These are phyloP conservation scores for Cliona cf. orientalis DNA, from an alignment of 37 sponge, comb jelly and placozoan species.

Conservation along the genomic window DNA sequence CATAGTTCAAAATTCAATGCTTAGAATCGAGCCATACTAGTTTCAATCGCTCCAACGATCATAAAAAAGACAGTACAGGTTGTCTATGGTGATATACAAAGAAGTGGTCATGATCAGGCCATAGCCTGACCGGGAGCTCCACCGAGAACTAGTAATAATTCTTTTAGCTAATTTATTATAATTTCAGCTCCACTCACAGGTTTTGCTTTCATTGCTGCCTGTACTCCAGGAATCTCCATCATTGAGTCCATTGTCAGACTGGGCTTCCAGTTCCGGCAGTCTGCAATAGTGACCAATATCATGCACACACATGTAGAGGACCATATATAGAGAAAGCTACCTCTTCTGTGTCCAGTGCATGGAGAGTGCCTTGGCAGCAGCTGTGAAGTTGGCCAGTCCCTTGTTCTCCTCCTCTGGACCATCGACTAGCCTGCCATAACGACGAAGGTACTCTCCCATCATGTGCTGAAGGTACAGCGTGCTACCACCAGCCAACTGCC, in stretches of 20 bases:
- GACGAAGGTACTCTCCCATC: slow-evolving; percentile 11
- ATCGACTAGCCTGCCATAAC: slow-evolving; percentile 27
- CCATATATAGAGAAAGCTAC: background rate
- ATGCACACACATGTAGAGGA: background rate
- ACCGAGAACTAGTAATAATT: too few species aligned
- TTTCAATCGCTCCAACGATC: too few species aligned
- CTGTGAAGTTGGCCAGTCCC: slow-evolving; percentile 29
- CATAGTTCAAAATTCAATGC: too few species aligned
- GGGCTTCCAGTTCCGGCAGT: slow-evolving; percentile 60
- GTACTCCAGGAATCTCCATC: slow-evolving; percentile 34
- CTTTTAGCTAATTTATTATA: too few species aligned
- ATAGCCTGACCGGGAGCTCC: too few species aligned
- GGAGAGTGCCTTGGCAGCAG: slow-evolving; percentile 7
- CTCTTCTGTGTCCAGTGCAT: slow-evolving; percentile 28
- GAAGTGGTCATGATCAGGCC: too few species aligned
- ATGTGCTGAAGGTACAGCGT: background rate
- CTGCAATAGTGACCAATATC: slow-evolving; percentile 4
- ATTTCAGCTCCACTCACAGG: background rate
- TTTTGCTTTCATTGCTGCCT: slow-evolving; percentile 1
- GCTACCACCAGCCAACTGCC: slow-evolving; percentile 4
- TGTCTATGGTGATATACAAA: too few species aligned
- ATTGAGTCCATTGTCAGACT: slow-evolving; percentile 39
- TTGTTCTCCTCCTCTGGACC: slow-evolving; percentile 2
- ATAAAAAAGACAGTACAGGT: too few species aligned
- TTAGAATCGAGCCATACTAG: too few species aligned